These are phyloP conservation scores for Psittacula echo DNA, from an alignment of 2,797 vertebrate genomes.

Conservation along the genomic window DNA sequence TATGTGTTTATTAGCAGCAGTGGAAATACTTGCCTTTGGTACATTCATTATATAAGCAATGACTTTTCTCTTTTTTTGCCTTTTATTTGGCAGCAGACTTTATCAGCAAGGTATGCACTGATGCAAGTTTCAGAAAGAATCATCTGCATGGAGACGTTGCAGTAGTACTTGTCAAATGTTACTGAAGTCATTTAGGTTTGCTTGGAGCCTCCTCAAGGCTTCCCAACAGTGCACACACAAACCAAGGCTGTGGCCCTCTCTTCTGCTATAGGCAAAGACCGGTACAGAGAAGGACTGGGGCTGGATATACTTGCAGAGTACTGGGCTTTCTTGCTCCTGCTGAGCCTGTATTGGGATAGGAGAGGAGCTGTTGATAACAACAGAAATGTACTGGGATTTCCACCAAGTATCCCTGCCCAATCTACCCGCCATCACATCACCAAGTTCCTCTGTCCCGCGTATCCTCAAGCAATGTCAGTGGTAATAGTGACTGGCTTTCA, in stretches of 20 bases:
- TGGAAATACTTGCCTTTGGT: background rate
- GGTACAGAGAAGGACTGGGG: background rate
- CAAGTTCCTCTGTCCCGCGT: accelerated
- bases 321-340: background rate
- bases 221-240: background rate
- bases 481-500: background rate
- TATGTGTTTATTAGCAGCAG: background rate
- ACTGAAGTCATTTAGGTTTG: background rate
- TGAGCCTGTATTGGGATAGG: background rate
- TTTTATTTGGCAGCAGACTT: background rate
- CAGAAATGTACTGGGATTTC: background rate
- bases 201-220: background rate
- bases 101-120: background rate
- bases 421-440: background rate
- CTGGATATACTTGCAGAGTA: background rate
- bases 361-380: background rate
- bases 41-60: background rate
- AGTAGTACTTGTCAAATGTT: background rate
- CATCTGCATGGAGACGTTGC: background rate
- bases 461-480: accelerated
- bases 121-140: background rate
- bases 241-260: accelerated
- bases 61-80: background rate
- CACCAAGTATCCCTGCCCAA: background rate
- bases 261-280: accelerated